Base-by-base conservation (phyloP, 2,888 invertebrate species). In the Monopis laevigella region DNA sequence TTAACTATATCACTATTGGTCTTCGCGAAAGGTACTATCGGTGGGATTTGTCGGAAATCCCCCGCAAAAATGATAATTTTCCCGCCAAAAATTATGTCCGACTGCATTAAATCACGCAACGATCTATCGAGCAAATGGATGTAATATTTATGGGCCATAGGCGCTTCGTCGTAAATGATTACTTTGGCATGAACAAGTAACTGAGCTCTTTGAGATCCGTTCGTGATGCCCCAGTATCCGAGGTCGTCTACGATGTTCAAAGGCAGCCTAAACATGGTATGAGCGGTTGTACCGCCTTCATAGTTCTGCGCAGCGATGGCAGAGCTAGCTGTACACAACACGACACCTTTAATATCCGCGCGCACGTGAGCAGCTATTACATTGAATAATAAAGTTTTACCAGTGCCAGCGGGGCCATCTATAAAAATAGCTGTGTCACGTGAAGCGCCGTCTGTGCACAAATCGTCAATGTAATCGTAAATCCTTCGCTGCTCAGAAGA, bases 1-100 rank as follows among this genome's bases (percentile, higher is more conserved):
- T 45, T 42, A 12, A 42, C 3, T n/a, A 42, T 30, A 40, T 45
- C 45, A 2, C 24, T 40, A 26, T 40, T 39, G 11, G 24, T 28
- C 26, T 10, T 16, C 1, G 44, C 45, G 2, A 38, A 17, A 0
- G 30, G 11, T 2, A 47, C 42, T 2, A 48, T 44, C 10, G 48
- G 46, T 21, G 45, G 43, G n/a, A 48, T 45, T 30, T 46, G 46
- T n/a, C 46, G 40, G 38, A 46, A 48, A 27, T 48, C 44, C 2
- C 46, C 46, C 8, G 45, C 42, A 24, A 45, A 47, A 32, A 47
- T 44, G n/a, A 47, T 29, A 2, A 45, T 27, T 44, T 45, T 44
- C 16, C 45, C 47, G 11, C 47, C 44, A 21, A 47, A 47, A n/a
- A 41, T 10, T 39, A 40, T 41, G 14, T 35, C n/a, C 3, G 40